Evolutionary conservation across 2,888 invertebrate species (phyloP), one percentile per base, ranked within the genome.

Genomic region (Sympetrum striolatum): DNA sequence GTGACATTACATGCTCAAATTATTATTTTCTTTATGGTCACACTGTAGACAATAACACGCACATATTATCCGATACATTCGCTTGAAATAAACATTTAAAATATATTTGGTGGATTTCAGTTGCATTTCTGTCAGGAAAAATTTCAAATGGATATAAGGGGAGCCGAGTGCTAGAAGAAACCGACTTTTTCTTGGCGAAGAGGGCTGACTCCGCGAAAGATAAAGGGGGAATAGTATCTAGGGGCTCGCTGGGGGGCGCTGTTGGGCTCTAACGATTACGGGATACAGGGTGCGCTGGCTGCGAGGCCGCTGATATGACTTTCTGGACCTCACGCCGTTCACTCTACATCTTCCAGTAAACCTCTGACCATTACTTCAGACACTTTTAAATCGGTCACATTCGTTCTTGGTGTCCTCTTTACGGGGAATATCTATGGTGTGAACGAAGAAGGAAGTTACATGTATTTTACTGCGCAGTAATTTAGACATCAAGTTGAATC

Each of bases 221-320:
- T 25, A 73, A 73, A 73, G 73, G 31, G 73, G 73, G 25, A 73
- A 73, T 31, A 5, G 64, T n/a, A 22, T 64, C 25, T n/a, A n/a
- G n/a, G n/a, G n/a, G n/a, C n/a, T n/a, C n/a, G n/a, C n/a, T n/a
- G n/a, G n/a, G n/a, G n/a, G n/a, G n/a, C n/a, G n/a, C 25, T 64
- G n/a, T 64, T 22, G 25, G 73, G 31, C 31, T 73, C 73, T 73
- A 73, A 31, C 15, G 31, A 48, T 81, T 14, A 81, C 48, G 48
- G 81, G 64, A 64, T 64, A 64, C 64, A 64, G 64, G 15, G 86
- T 10, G 8, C 58, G 60, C 12, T 1, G 22, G 31, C 86, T 86
- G 86, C n/a, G 37, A 37, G 64, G 60, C 39, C 86, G 18, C 39
- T 86, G 86, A 86, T 86, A 86, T 86, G 60, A 64, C 31, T 15